Percentiles rank a stretch among this genome's conserved stretches.
phyloP scores from a whole-genome alignment of 1,140 invertebrate genomes.

The Bombus difficillimus region DNA sequence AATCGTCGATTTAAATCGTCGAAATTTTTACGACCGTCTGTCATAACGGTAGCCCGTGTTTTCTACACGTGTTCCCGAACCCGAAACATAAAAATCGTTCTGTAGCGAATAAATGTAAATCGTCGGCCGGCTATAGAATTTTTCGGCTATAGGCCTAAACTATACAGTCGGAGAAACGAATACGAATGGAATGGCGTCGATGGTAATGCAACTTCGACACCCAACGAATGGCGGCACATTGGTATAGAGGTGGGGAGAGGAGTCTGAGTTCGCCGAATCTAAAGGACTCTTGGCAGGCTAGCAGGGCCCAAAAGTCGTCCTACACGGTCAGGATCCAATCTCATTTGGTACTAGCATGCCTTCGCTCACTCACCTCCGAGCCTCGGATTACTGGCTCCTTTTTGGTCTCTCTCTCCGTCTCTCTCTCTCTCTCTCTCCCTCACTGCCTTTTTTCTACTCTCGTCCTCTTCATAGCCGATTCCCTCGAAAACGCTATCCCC shows the following conservation, averaged over 20 bases:
- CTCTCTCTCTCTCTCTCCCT: too few relatives aligned
- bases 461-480: constrained; percentile 41
- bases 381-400: constrained; percentile 61
- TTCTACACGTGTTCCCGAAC: constrained; percentile 28
- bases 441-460: not conserved
- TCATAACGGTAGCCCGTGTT: constrained; percentile 53
- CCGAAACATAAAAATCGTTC: constrained; percentile 39
- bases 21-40: constrained; percentile 51
- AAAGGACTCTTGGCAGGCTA: constrained; percentile 58
- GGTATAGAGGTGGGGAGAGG: constrained; percentile 3
- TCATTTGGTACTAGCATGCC: constrained; percentile 69
- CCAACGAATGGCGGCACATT: constrained; percentile 41
- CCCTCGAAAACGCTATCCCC: constrained; percentile 43
- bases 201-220: constrained; percentile 67
- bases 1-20: constrained; percentile 37
- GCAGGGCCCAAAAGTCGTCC: constrained; percentile 64
- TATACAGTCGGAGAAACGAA: not conserved
- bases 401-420: not conserved
- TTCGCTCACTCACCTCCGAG: constrained; percentile 64
- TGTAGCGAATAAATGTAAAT: constrained; percentile 54
- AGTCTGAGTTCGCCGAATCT: constrained; percentile 50
- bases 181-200: constrained; percentile 56
- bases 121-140: constrained; percentile 27
- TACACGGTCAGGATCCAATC: constrained; percentile 62
- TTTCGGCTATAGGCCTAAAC: constrained; percentile 15